Percentiles rank a stretch among this genome's conserved stretches.
Conservation (phyloP, 30 jellyfish, hydroid and myxozoan genomes). For the Chrysaora quinquecirrha region DNA sequence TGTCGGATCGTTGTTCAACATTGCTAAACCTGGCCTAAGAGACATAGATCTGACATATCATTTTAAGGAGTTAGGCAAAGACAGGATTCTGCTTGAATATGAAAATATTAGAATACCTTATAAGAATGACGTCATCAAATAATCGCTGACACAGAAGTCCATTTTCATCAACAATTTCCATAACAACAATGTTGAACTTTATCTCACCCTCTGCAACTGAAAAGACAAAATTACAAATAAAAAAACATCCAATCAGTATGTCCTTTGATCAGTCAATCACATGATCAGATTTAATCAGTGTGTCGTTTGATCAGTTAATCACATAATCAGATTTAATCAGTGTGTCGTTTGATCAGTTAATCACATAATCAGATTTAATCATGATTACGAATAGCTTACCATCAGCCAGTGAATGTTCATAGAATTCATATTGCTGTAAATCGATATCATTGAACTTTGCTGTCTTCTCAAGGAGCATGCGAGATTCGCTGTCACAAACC, state of each 20-base stretch:
- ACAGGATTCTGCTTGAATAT: too few relatives aligned
- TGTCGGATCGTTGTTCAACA: too few relatives aligned
- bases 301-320: too few relatives aligned
- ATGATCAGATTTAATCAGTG: too few relatives aligned
- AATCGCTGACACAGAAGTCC: constrained; percentile 44
- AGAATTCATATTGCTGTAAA: neutral
- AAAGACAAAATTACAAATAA: too few relatives aligned
- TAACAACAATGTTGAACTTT: constrained; percentile 42
- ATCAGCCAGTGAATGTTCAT: constrained; percentile 23
- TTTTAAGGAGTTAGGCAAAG: too few relatives aligned
- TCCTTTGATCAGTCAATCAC: neutral
- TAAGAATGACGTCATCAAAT: constrained; percentile 46
- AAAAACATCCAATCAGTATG: too few relatives aligned
- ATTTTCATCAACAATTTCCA: constrained; percentile 51
- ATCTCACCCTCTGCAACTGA: constrained; percentile 37
- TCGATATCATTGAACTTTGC: constrained; percentile 30
- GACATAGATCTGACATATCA: too few relatives aligned
- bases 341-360: too few relatives aligned
- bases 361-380: too few relatives aligned
- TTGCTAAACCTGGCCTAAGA: too few relatives aligned
- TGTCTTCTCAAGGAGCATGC: neutral
- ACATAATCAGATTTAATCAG: too few relatives aligned
- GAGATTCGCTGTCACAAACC: neutral
- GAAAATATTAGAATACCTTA: constrained; percentile 18
- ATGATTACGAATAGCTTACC: constrained; percentile 19